phyloP scores from a whole-genome alignment of 2,888 invertebrate species.

The Melolontha melolontha region DNA sequence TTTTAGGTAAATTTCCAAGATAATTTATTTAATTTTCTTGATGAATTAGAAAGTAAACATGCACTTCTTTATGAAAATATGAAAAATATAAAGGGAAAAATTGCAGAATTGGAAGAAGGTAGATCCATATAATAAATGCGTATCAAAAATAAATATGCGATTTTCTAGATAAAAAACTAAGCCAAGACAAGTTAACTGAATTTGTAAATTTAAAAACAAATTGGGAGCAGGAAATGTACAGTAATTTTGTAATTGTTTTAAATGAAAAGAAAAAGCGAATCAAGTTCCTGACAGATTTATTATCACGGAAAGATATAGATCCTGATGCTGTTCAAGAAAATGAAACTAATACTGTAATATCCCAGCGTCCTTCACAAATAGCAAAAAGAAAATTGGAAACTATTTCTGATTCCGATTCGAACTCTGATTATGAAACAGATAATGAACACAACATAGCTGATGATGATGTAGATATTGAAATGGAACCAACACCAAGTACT shows the following conservation, averaged over 20 bases:
- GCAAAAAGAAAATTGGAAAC: slow-evolving; percentile 41
- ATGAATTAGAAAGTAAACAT: slow-evolving; percentile 44
- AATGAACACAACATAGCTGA: slow-evolving; percentile 13
- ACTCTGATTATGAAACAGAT: slow-evolving; percentile 40
- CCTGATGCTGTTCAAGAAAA: slow-evolving; percentile 2
- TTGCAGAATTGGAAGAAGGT: slow-evolving; percentile 41
- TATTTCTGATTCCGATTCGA: slow-evolving; percentile 51
- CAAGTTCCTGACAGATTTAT: slow-evolving; percentile 59
- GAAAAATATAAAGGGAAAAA: slow-evolving; percentile 37
- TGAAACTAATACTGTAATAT: slow-evolving; percentile 23
- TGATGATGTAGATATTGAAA: slow-evolving; percentile 19
- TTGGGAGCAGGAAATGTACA: slow-evolving; percentile 55
- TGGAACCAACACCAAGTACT: slow-evolving; percentile 43
- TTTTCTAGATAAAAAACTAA: slow-evolving; percentile 45
- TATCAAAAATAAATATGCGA: background rate
- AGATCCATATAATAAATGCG: slow-evolving; percentile 11
- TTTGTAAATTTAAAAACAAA: slow-evolving; percentile 46
- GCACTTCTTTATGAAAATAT: slow-evolving; percentile 28
- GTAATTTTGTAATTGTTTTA: slow-evolving; percentile 57
- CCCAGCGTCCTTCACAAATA: slow-evolving; percentile 39
- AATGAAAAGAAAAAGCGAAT: slow-evolving; percentile 62
- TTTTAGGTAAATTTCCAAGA: slow-evolving; percentile 48
- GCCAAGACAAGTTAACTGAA: slow-evolving; percentile 44
- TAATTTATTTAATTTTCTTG: slow-evolving; percentile 46
- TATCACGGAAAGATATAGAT: slow-evolving; percentile 49